A percentile compares a stretch with the other conserved stretches of the same genome.
Conservation (phyloP, 2,888 invertebrate genomes). For the Rhingia rostrata region DNA sequence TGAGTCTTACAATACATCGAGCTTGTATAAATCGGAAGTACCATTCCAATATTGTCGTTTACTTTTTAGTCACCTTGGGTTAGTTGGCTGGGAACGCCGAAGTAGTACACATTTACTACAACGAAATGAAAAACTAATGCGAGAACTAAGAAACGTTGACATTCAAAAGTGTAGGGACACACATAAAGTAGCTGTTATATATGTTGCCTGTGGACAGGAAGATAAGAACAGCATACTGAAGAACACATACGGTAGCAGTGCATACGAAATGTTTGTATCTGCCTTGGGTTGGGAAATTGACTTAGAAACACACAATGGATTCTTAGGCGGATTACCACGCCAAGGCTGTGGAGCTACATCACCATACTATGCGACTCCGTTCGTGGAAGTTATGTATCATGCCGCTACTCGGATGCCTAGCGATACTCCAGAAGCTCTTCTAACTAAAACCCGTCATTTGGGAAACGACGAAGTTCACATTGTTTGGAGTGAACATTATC, state of each 20-base stretch:
- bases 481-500: conserved; percentile 98
- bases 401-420: conserved; percentile 98
- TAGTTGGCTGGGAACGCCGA: conserved; percentile 94
- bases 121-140: conserved; percentile 93
- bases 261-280: conserved; percentile 93
- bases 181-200: conserved; percentile 98
- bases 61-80: conserved; percentile 95
- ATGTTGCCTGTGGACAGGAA: conserved; percentile 98
- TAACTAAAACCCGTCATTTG: conserved; percentile 96
- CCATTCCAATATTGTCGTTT: conserved; percentile 94
- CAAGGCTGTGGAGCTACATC: conserved; percentile 95
- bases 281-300: conserved; percentile 90
- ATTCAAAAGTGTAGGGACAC: conserved; percentile 95
- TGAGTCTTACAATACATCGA: conserved; percentile 82
- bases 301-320: conserved; percentile 96
- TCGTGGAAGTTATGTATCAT: conserved; percentile 96
- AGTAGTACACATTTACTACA: conserved; percentile 92
- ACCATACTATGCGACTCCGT: conserved; percentile 97
- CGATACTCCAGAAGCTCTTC: conserved; percentile 92
- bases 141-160: conserved; percentile 96
- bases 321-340: conserved; percentile 95
- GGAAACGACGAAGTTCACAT: conserved; percentile 99
- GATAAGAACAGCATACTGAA: conserved; percentile 94
- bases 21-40: conserved; percentile 84
- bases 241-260: conserved; percentile 96